Evolutionary conservation across 2,113 vertebrate species (phyloP), one percentile per base, ranked within the genome.

Genomic region (Thunnus thynnus): DNA sequence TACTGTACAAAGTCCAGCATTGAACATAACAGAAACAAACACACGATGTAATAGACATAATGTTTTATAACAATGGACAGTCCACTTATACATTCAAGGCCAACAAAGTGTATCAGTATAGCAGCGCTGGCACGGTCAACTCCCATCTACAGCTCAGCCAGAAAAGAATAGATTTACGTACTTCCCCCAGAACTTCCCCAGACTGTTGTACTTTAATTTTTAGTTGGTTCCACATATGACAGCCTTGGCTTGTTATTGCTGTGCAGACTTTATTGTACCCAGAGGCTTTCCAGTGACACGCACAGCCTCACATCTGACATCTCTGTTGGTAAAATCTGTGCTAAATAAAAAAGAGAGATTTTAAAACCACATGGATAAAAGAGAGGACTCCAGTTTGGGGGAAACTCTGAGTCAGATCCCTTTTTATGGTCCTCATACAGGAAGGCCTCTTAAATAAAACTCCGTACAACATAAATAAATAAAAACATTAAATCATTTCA

Each of bases 131-230:
- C 16, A 14, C 20, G 17, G 5, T 75, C 20, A 75, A 22, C 25
- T 79, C 30, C 52, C 41, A 60, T 67, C 22, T 13, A 79, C 60
- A 18, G 54, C 56, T 73, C 20, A 47, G 51, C 13, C 13, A 30
- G 18, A 85, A 76, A 70, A 58, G 62, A 82, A 82, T 17, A 66
- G 13, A 74, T 61, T 72, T 51, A 32, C 18, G 54, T 48, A 50
- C 82, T 86, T 86, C 75, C 75, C 78, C 69, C 14, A 72, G 80
- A 76, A 68, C 48, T 13, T 82, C 77, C 79, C 68, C 62, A 84
- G 82, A 88, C 73, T 10, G 50, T 63, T 74, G 66, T 89, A 78
- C 47, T 86, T 65, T 51, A 6, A 68, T 70, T 69, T 86, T 60
- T 47, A 27, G 56, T 17, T 41, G 61, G 77, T 75, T 78, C 13